These are phyloP conservation scores for Coccyzus lansbergi DNA, from an alignment of 2,797 vertebrate genomes.

Conservation along the genomic window DNA sequence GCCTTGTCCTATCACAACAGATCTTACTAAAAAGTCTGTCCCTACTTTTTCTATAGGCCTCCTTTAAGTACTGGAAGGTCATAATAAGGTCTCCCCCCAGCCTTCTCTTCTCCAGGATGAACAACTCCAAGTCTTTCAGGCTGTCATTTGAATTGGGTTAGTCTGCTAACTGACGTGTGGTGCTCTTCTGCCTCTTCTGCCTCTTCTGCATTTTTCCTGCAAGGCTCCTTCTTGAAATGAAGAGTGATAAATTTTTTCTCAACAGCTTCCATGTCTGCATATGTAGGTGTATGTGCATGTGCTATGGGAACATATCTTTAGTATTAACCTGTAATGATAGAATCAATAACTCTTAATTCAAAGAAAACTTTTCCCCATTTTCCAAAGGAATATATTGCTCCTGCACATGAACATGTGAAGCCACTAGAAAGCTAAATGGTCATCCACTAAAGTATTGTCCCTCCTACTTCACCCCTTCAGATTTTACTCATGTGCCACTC, in stretches of 20 bases:
- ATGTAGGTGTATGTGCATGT: rapidly evolving
- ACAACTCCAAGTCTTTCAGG: neutral
- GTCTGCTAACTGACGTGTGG: neutral
- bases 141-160: neutral
- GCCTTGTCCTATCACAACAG: no score
- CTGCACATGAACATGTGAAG: neutral
- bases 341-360: neutral
- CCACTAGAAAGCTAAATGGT: neutral
- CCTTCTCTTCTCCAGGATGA: no score
- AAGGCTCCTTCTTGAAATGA: neutral
- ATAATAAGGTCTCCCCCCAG: no score
- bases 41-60: no score
- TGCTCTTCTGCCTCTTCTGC: neutral
- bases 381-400: neutral
- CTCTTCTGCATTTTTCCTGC: neutral
- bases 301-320: neutral
- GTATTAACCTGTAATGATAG: neutral
- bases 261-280: neutral
- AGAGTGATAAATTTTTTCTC: neutral
- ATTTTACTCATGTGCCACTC: neutral
- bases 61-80: no score
- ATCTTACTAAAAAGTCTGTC: no score
- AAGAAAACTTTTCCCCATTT: neutral
- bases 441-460: rapidly evolving
- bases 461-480: neutral